A percentile compares a stretch with the other conserved stretches of the same genome.
phyloP scores from a whole-genome alignment of 1,140 invertebrate genomes.

The Tyrophagus putrescentiae region DNA sequence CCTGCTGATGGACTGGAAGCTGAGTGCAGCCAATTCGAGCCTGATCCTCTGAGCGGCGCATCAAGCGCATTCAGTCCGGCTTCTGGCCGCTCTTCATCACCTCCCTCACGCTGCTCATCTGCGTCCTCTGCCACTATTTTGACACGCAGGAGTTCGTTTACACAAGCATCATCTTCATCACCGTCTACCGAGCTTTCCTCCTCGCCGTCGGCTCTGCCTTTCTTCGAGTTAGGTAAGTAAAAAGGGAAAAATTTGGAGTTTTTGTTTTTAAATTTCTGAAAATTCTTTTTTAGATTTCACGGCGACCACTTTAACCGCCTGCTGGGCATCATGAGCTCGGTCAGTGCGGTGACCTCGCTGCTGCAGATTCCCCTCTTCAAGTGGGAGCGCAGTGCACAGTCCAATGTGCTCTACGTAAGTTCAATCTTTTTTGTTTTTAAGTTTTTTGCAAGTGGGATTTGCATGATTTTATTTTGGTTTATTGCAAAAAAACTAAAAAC shows the following conservation, averaged over 20 bases:
- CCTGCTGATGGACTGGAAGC: slow-evolving; percentile 25
- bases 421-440: background rate
- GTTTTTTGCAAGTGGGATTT: no score
- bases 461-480: no score
- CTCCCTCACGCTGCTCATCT: slow-evolving; percentile 19
- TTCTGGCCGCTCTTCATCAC: slow-evolving; percentile 28
- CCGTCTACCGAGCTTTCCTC: slow-evolving; percentile 26
- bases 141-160: slow-evolving; percentile 24
- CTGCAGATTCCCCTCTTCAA: slow-evolving; percentile 28
- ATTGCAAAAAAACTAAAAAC: no score
- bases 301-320: slow-evolving; percentile 27
- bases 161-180: slow-evolving; percentile 26
- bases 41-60: slow-evolving; percentile 23
- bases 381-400: slow-evolving; percentile 23
- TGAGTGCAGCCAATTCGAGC: slow-evolving; percentile 19
- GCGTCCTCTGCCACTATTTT: slow-evolving; percentile 26
- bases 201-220: slow-evolving; percentile 27
- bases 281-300: slow-evolving; percentile 23
- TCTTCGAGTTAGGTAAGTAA: slow-evolving; percentile 26
- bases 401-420: slow-evolving; percentile 25
- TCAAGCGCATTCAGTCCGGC: slow-evolving; percentile 23
- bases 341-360: slow-evolving; percentile 23
- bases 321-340: slow-evolving; percentile 28
- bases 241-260: background rate
- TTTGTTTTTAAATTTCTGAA: slow-evolving; percentile 11